Percentiles rank a stretch among this genome's conserved stretches.
Conservation (phyloP, 2,113 vertebrate genomes). For the Numenius arquata region DNA sequence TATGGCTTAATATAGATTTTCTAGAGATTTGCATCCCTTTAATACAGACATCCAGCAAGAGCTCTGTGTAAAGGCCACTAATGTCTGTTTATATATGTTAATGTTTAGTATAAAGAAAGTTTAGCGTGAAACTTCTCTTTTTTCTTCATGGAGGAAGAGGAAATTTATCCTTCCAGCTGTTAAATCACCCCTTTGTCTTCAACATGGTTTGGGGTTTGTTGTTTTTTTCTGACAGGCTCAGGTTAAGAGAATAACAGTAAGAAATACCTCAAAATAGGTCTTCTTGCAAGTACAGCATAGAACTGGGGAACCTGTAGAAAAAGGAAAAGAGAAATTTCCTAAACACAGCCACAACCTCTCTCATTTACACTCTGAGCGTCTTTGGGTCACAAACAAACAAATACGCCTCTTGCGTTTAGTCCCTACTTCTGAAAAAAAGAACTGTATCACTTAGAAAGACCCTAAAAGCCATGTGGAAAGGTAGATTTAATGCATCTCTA, state of each 20-base stretch:
- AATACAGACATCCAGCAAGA: not conserved
- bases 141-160: slow-evolving; percentile 28
- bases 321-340: not conserved
- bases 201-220: not conserved
- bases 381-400: not conserved
- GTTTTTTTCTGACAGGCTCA: slow-evolving; percentile 23
- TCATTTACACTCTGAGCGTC: not conserved
- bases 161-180: not conserved
- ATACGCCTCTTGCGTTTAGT: not conserved
- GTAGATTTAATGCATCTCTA: not conserved
- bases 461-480: not conserved
- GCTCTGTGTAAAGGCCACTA: not conserved
- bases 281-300: not conserved
- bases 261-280: not conserved
- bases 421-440: not conserved
- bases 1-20: not conserved
- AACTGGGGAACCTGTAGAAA: not conserved
- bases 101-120: slow-evolving; percentile 37
- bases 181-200: slow-evolving; percentile 29
- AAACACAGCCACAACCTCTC: not conserved
- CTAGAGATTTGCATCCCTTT: slow-evolving; percentile 13
- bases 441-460: not conserved
- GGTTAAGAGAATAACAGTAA: slow-evolving; percentile 31
- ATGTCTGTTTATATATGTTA: slow-evolving; percentile 34
- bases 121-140: slow-evolving; percentile 14